Percentiles rank a stretch among this genome's conserved stretches.
phyloP scores from a whole-genome alignment of 1,140 invertebrate genomes.

The Drosophila prosaltans region DNA sequence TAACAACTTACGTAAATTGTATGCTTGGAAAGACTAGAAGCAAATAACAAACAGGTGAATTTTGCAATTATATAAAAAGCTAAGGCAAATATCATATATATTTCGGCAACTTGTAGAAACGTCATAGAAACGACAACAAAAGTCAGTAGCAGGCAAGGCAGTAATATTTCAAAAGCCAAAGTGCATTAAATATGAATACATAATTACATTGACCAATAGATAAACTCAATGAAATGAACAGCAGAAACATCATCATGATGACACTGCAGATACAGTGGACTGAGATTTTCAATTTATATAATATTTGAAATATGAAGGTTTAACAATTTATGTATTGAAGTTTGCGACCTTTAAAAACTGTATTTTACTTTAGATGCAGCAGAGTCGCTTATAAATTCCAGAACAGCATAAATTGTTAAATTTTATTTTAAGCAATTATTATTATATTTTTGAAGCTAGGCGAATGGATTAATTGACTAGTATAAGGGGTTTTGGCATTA shows the following conservation, averaged over 20 bases:
- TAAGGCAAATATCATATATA: neutral
- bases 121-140: neutral
- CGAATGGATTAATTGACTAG: too few species aligned
- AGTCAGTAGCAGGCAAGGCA: neutral
- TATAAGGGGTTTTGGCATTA: too few species aligned
- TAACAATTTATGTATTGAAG: too few species aligned
- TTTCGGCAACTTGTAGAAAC: neutral
- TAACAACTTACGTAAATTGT: slow-evolving; percentile 22
- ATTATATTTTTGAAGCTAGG: too few species aligned
- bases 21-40: neutral
- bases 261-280: neutral
- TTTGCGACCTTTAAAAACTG: too few species aligned
- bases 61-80: neutral
- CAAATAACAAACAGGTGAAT: neutral
- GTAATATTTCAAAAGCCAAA: neutral
- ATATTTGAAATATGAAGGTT: too few species aligned
- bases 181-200: neutral
- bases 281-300: neutral
- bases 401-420: too few species aligned
- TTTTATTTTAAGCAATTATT: too few species aligned
- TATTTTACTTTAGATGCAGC: too few species aligned
- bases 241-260: neutral
- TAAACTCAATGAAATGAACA: neutral
- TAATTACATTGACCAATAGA: neutral
- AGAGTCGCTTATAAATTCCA: too few species aligned